Base-by-base conservation (phyloP, 2,888 invertebrate genomes). In the Drosophila testacea region DNA sequence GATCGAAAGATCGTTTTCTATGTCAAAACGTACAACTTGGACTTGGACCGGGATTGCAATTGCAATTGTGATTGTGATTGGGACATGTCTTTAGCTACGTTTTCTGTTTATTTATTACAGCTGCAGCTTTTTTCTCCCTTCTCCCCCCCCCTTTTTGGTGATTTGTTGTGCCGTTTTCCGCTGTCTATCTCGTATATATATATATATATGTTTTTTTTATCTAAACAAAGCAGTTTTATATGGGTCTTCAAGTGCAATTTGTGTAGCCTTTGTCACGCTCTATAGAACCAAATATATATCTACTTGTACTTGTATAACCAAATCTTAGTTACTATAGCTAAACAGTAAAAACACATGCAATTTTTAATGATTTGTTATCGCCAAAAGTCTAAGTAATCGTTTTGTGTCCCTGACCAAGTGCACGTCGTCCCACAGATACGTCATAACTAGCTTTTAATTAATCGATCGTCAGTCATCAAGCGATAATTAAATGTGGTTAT, bases 341-440 rank as follows among this genome's bases (percentile, higher is more conserved):
- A 41, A 13, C 16, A 42, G 13, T 56, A 30, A 38, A 62, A 75
- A 39, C 75, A 30, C 51, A 63, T 77, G 59, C 77, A 81, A 63
- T 57, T 55, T 55, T 52, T n/a, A 60, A 52, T 63, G 74, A 66
- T 73, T 66, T 22, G 57, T 69, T 78, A 81, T 78, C 82, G 57
- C 39, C 39, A 38, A 38, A 52, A 64, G 41, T 36, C 46, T n/a
- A 50, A 39, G 34, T 44, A 50, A 50, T 61, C 64, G 44, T 4
- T 4, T 51, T 54, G 57, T 39, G 77, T 67, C 67, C 90, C 87
- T 84, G 84, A 60, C 75, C 72, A 77, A 88, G 60, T 64, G 89
- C 84, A 85, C 90, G 84, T 85, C 78, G 73, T 46, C 69, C 59
- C 54, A 9, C 6, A 11, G 28, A 46, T 27, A 59, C 76, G 75